Evolutionary conservation across 2,113 vertebrate species (phyloP).

Genomic region (Rhabdomys dilectus): DNA sequence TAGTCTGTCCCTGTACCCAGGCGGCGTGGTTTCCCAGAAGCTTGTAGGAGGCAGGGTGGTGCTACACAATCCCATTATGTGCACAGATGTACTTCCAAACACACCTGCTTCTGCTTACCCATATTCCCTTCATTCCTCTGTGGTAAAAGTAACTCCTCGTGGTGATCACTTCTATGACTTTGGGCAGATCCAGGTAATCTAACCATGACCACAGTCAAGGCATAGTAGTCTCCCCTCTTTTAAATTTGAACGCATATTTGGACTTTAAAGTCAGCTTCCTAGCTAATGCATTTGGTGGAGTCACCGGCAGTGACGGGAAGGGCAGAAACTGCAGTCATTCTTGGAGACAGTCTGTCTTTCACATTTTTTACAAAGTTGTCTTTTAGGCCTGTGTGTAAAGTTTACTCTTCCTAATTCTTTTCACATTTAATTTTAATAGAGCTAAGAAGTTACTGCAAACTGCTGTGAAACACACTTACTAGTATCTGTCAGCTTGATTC

Average conservation of each 20-base stretch:
- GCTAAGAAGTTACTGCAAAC: conserved; percentile 18
- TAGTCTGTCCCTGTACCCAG: not conserved
- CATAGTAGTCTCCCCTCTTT: not conserved
- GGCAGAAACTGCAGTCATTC: not conserved
- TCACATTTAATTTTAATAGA: conserved; percentile 5
- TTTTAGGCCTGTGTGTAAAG: not conserved
- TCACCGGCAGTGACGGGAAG: not conserved
- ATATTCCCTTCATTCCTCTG: not conserved
- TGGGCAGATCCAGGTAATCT: not conserved
- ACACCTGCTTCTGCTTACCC: not conserved
- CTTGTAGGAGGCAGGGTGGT: not conserved
- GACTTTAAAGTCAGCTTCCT: not conserved
- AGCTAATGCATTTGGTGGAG: not conserved
- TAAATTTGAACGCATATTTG: not conserved
- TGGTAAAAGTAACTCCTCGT: not conserved
- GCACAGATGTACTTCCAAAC: not conserved
- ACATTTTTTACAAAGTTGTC: not conserved
- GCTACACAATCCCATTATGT: not conserved
- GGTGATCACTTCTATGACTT: not conserved
- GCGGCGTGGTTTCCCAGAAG: not conserved
- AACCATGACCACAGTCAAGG: not conserved
- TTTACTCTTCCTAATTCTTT: not conserved
- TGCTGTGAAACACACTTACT: not conserved
- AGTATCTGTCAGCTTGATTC: not conserved
- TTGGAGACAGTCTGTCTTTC: not conserved